Conservation (phyloP, 2,113 vertebrate genomes). For the Gobiocypris rarus region DNA sequence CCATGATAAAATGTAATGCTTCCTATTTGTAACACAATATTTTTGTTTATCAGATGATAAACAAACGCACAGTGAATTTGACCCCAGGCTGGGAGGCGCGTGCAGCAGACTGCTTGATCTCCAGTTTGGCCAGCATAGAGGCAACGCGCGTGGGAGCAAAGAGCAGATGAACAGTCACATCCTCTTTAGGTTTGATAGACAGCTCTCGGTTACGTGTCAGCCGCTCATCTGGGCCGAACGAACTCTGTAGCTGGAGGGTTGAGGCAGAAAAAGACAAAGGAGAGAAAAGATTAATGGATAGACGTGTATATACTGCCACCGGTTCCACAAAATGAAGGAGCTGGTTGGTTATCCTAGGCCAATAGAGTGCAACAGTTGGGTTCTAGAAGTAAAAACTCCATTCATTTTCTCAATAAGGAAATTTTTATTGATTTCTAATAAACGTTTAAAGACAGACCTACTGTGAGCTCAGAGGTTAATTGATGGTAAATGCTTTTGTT, state of each 20-base stretch:
- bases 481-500: no score
- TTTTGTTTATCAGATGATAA: neutral
- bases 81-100: slow-evolving; percentile 83
- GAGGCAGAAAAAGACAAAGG: neutral
- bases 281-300: neutral
- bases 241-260: slow-evolving; percentile 84
- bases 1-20: neutral
- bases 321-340: neutral
- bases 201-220: slow-evolving; percentile 86
- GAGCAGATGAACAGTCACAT: slow-evolving; percentile 83
- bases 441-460: no score
- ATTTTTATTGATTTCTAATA: no score
- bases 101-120: slow-evolving; percentile 91
- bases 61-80: slow-evolving; percentile 90
- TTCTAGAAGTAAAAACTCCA: no score
- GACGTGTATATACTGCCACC: neutral
- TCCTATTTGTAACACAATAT: neutral
- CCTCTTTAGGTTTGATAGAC: slow-evolving; percentile 87
- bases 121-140: slow-evolving; percentile 92
- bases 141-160: slow-evolving; percentile 91
- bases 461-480: no score
- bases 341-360: neutral
- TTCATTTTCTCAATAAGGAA: no score
- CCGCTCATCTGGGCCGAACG: slow-evolving; percentile 88
- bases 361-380: neutral